A percentile compares a stretch with the other conserved stretches of the same genome.
Evolutionary conservation across 2,888 invertebrate genomes (phyloP).

Genomic region (Zaprionus obscuricornis): DNA sequence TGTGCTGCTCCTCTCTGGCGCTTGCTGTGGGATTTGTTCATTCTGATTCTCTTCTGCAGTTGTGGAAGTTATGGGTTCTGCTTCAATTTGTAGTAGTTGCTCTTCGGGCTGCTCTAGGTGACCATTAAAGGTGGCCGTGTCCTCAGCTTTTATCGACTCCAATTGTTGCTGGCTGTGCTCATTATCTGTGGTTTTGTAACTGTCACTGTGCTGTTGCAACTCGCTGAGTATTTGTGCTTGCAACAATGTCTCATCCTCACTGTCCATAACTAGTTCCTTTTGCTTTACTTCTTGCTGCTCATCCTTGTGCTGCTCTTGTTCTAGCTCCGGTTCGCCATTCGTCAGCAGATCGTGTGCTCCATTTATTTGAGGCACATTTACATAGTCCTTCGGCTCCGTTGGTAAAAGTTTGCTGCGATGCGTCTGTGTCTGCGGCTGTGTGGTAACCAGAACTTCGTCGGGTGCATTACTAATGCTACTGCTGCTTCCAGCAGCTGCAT

Average conservation of each 20-base stretch:
- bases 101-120: constrained; percentile 40
- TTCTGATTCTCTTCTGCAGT: neutral
- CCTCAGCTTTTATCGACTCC: constrained; percentile 7
- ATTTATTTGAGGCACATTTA: constrained; percentile 42
- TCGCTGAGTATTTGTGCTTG: constrained; percentile 79
- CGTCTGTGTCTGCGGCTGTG: constrained; percentile 30
- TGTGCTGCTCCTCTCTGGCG: constrained; percentile 22
- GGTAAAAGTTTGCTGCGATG: constrained; percentile 31
- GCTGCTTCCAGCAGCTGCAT: constrained; percentile 79
- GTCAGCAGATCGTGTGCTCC: constrained; percentile 49
- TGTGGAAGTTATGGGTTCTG: neutral
- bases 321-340: constrained; percentile 56
- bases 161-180: neutral
- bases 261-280: constrained; percentile 2
- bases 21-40: neutral
- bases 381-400: constrained; percentile 41
- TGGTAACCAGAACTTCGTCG: constrained; percentile 40
- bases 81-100: constrained; percentile 39
- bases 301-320: constrained; percentile 1
- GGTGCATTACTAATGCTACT: constrained; percentile 54
- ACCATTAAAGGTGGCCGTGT: constrained; percentile 43
- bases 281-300: constrained; percentile 35
- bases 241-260: constrained; percentile 51
- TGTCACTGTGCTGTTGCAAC: constrained; percentile 71
- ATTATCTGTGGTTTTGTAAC: constrained; percentile 13